Percentiles rank a stretch among this genome's conserved stretches.
Evolutionary conservation across 2,888 invertebrate species (phyloP).

Genomic region (Dusona sp.): DNA sequence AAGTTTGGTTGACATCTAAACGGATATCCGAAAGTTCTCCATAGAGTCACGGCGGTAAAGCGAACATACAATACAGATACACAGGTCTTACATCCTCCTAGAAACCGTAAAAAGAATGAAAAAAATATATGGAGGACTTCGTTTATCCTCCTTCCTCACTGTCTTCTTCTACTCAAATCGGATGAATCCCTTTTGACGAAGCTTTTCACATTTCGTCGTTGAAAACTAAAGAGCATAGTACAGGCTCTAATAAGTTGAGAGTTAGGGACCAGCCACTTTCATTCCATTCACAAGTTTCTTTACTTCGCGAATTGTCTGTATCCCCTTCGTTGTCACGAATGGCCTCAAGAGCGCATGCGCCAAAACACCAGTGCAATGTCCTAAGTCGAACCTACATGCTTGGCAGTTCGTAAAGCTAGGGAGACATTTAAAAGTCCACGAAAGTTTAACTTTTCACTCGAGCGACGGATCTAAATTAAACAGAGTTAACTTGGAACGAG

Average conservation of each 20-base stretch:
- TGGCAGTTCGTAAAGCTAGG: neutral
- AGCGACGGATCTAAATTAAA: neutral
- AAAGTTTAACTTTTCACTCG: slow-evolving; percentile 9
- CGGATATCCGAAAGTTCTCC: neutral
- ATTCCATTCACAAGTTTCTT: slow-evolving; percentile 9
- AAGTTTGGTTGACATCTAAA: slow-evolving; percentile 5
- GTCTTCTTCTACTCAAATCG: slow-evolving; percentile 40
- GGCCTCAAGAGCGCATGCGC: neutral
- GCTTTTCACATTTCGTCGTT: slow-evolving; percentile 41
- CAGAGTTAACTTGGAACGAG: neutral
- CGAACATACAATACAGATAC: slow-evolving; percentile 13
- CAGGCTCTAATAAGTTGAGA: slow-evolving; percentile 31
- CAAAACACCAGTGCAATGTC: neutral
- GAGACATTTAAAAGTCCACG: slow-evolving; percentile 8
- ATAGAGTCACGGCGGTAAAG: neutral
- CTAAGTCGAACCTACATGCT: slow-evolving; percentile 1
- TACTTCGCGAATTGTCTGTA: neutral
- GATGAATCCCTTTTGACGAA: slow-evolving; percentile 44
- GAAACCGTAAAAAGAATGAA: slow-evolving; percentile 41
- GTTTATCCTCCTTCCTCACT: slow-evolving; percentile 45
- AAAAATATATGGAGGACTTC: slow-evolving; percentile 58
- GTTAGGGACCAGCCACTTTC: slow-evolving; percentile 14
- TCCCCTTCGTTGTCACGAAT: slow-evolving; percentile 1
- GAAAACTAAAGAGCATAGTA: slow-evolving; percentile 29
- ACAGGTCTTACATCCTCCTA: neutral